Percentiles rank a stretch among this genome's conserved stretches.
Evolutionary conservation across 2,797 vertebrate species (phyloP).

Genomic region (Echeneis naucrates): DNA sequence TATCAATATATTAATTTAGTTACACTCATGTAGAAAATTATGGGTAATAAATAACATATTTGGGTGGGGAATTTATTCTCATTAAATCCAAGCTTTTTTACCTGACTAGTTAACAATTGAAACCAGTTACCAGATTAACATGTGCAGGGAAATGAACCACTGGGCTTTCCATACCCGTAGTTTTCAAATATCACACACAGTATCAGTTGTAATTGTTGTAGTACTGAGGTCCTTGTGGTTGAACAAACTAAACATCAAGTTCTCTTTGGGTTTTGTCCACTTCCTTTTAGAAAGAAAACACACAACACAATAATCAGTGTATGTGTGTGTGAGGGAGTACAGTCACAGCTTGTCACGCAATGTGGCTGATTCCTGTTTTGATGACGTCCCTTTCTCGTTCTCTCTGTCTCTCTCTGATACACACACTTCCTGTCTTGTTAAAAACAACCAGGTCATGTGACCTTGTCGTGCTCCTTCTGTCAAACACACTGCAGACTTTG

Average conservation of each 20-base stretch:
- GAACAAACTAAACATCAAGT: conserved; percentile 25
- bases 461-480: background rate
- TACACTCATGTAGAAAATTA: too few species aligned
- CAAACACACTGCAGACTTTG: background rate
- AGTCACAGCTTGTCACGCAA: conserved; percentile 43
- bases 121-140: too few species aligned
- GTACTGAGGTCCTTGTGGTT: conserved; percentile 11
- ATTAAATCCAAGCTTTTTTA: too few species aligned
- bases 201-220: background rate
- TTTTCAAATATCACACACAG: background rate
- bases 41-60: too few species aligned
- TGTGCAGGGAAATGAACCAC: too few species aligned
- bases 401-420: background rate
- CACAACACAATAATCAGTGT: background rate
- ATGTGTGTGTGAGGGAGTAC: conserved; percentile 1
- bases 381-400: background rate
- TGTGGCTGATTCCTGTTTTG: conserved; percentile 29
- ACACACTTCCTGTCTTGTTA: conserved; percentile 27
- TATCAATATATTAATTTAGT: too few species aligned
- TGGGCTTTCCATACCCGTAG: too few species aligned
- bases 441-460: conserved; percentile 29
- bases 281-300: conserved; percentile 25
- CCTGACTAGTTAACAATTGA: too few species aligned
- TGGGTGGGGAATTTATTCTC: too few species aligned
- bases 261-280: conserved; percentile 4